Percentiles rank a stretch among this genome's conserved stretches.
Conservation (phyloP, 92 coral and sea anemone genomes). For the Palythoa grandis region DNA sequence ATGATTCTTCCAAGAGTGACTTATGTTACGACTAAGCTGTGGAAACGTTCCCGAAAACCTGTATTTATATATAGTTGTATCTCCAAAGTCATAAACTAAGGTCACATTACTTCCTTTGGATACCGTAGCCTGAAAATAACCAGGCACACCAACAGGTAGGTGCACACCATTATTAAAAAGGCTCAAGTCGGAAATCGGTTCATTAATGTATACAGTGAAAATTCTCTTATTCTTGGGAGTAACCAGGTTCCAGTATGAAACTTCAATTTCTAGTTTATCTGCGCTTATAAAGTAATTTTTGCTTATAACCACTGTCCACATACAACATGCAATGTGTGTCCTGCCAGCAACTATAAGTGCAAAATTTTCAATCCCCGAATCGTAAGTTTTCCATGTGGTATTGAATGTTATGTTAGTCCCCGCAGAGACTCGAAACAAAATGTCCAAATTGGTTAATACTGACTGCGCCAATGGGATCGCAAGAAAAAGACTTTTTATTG, state of each 20-base stretch:
- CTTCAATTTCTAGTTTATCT: slow-evolving; percentile 52
- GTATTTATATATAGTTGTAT: slow-evolving; percentile 41
- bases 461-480: slow-evolving; percentile 62
- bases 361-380: not conserved
- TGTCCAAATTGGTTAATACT: slow-evolving; percentile 40
- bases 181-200: slow-evolving; percentile 54
- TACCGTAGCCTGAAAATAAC: slow-evolving; percentile 42
- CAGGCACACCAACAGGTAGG: slow-evolving; percentile 52
- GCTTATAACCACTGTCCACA: slow-evolving; percentile 13
- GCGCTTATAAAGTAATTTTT: slow-evolving; percentile 50
- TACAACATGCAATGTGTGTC: slow-evolving; percentile 48
- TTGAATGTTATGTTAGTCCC: slow-evolving; percentile 74
- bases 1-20: slow-evolving; percentile 53
- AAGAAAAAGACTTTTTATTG: slow-evolving; percentile 52
- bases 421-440: slow-evolving; percentile 37
- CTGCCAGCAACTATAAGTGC: slow-evolving; percentile 28
- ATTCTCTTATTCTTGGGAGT: slow-evolving; percentile 43
- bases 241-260: slow-evolving; percentile 66
- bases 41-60: slow-evolving; percentile 54
- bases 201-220: slow-evolving; percentile 58
- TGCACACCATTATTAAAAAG: slow-evolving; percentile 42
- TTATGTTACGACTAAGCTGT: not conserved
- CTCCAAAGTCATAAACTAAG: slow-evolving; percentile 70
- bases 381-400: slow-evolving; percentile 53
- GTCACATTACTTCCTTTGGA: slow-evolving; percentile 75